Base-by-base conservation (phyloP, 2,888 invertebrate species). In the Hoplodrina blanda region DNA sequence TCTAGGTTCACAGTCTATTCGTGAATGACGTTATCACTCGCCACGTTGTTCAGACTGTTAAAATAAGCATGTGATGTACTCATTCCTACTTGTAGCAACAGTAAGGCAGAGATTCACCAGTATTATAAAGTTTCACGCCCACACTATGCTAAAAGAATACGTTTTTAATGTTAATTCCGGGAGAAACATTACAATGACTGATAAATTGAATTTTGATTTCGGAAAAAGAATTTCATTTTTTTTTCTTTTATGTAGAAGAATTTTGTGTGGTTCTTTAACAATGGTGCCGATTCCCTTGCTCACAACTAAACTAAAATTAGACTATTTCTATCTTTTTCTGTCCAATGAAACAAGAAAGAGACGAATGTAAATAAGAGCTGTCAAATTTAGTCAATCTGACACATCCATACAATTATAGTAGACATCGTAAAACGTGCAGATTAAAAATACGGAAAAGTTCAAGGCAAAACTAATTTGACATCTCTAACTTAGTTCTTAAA, bases 1-100 rank as follows among this genome's bases (percentile, higher is more conserved):
- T 69, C 19, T 19, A 37, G 53, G 33, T 69, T 60, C 60, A 69
- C 46, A 46, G 46, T n/a, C 15, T 17, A 54, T 33, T 37, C 19
- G 7, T 8, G 64, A 56, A 64, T 44, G 19, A 60, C 30, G 74
- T 59, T 54, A 73, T 50, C 20, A 73, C 44, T 73, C 74, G 73
- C 13, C 30, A 59, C 41, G 57, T 13, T 46, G 19, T 62, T 52
- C 17, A 30, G 13, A 20, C 41, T 33, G 41, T 54, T 73, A 72
- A 72, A 72, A 71, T 63, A 62, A 71, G 20, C 55, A 17, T 62
- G 25, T 13, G n/a, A 25, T 55, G 20, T 70, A 69, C 17, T 53
- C 69, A 17, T 15, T n/a, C 15, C 20, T 54, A 33, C 25, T 17
- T 30, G 13, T 60, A n/a, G 30, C 15, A 53, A 53, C 30, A 69